phyloP scores from a whole-genome alignment of 92 coral and sea anemone species.

The Siderastrea siderea region DNA sequence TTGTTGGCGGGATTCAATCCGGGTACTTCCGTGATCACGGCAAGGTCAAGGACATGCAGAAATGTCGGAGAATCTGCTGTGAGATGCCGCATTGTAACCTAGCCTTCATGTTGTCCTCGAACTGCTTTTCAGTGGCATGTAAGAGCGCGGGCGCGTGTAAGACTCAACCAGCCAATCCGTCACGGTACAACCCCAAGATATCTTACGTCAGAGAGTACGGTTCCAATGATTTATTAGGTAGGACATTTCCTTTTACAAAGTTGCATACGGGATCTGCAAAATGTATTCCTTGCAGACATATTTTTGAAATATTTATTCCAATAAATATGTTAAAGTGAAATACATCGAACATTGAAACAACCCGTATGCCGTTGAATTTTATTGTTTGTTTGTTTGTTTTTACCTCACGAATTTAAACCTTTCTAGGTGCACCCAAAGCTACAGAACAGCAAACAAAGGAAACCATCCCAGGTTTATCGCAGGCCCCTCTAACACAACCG shows the following conservation, averaged over 20 bases:
- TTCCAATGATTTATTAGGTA: slow-evolving; percentile 77
- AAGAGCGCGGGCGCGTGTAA: slow-evolving; percentile 89
- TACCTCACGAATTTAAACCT: not conserved
- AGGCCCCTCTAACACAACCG: slow-evolving; percentile 20
- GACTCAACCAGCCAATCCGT: slow-evolving; percentile 89
- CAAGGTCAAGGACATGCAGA: slow-evolving; percentile 86
- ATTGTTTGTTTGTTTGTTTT: not conserved
- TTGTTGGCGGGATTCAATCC: slow-evolving; percentile 91
- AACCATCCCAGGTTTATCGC: slow-evolving; percentile 20
- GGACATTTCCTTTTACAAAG: not conserved
- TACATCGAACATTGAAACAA: too few species aligned
- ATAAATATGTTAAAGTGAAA: too few species aligned
- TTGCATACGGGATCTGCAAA: not conserved
- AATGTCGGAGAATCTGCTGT: slow-evolving; percentile 95
- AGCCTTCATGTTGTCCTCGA: slow-evolving; percentile 94
- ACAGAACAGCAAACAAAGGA: slow-evolving; percentile 15
- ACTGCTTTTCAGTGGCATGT: slow-evolving; percentile 97
- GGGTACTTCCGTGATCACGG: slow-evolving; percentile 98
- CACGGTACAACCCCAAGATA: slow-evolving; percentile 85
- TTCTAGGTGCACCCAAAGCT: slow-evolving; percentile 25
- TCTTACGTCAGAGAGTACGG: slow-evolving; percentile 88
- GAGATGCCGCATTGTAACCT: slow-evolving; percentile 96
- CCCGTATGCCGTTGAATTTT: not conserved
- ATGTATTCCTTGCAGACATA: too few species aligned
- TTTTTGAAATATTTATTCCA: too few species aligned